Base-by-base conservation (phyloP, 2,888 invertebrate species). In the Drosophila macrothrix region DNA sequence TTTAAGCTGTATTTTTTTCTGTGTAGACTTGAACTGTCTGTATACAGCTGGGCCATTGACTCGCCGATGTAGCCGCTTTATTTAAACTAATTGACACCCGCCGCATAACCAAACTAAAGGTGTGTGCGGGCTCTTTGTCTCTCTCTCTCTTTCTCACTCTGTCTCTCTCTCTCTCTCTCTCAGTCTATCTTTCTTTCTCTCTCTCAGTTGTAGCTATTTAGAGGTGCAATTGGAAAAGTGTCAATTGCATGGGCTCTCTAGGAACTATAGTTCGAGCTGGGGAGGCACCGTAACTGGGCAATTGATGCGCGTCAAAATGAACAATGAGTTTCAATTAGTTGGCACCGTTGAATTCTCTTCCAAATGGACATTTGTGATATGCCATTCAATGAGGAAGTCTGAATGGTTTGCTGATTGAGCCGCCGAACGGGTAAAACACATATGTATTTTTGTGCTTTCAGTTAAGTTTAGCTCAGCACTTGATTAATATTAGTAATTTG, bases 211-310 rank as follows among this genome's bases (percentile, higher is more conserved):
- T 56, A 14, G 35, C 37, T 37, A n/a, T 55, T 19, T 56, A 9
- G 76, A 85, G 89, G 83, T 90, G 90, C 88, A 88, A 88, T 90
- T 90, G 90, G 76, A 88, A 88, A 90, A 88, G 87, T 88, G 87
- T 88, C 87, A 88, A 90, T 90, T 88, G 84, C 76, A 76, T 14
- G 50, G 49, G 76, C 56, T 62, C 52, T 50, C 28, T 41, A 37
- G 53, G 31, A 60, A 64, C 68, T 46, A 29, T 52, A 39, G 33
- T 37, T 28, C 5, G 29, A 25, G 46, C 33, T 28, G 54, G 16
- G 52, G 22, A 12, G 56, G 46, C 19, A 29, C 10, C 46, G 22
- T 46, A 25, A 61, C 49, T n/a, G 64, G 64, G 58, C 87, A 87
- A 90, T 85, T 90, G 87, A 90, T 85, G 87, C 78, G 90, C 87